Percentiles rank a stretch among this genome's conserved stretches.
phyloP scores from a whole-genome alignment of 2,797 vertebrate species.

The Oryzias dopingdopingensis region DNA sequence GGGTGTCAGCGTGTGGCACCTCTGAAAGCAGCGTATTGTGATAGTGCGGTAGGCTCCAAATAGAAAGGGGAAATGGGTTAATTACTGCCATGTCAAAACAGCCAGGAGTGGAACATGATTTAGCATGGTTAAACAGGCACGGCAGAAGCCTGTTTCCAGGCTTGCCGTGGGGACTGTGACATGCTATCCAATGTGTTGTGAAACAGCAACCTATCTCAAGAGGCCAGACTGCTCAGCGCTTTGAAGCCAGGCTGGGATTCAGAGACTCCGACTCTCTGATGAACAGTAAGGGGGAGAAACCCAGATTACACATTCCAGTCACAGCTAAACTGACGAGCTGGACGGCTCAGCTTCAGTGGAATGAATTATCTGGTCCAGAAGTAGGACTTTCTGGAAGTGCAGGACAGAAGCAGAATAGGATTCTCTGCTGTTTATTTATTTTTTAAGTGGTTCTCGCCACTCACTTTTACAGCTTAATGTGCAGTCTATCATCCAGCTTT shows the following conservation, averaged over 20 bases:
- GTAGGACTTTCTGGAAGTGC: slow-evolving; percentile 26
- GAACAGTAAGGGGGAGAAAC: slow-evolving; percentile 21
- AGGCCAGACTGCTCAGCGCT: slow-evolving; percentile 40
- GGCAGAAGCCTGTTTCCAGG: slow-evolving; percentile 41
- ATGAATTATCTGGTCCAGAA: slow-evolving; percentile 38
- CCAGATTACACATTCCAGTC: slow-evolving; percentile 45
- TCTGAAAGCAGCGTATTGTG: slow-evolving; percentile 25
- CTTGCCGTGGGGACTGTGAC: slow-evolving; percentile 38
- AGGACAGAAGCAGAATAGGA: not conserved
- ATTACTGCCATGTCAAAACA: slow-evolving; percentile 58
- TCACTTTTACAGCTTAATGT: slow-evolving; percentile 21
- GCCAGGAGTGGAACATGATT: slow-evolving; percentile 53
- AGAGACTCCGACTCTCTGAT: slow-evolving; percentile 30
- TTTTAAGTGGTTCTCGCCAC: slow-evolving; percentile 10
- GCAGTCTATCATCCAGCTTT: slow-evolving; percentile 6
- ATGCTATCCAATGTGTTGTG: slow-evolving; percentile 40
- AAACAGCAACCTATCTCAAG: slow-evolving; percentile 56
- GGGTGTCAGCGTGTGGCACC: slow-evolving; percentile 23
- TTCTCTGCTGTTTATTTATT: slow-evolving; percentile 14
- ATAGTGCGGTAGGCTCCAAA: slow-evolving; percentile 31
- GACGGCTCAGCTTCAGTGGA: slow-evolving; percentile 34
- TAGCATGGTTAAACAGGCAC: slow-evolving; percentile 47
- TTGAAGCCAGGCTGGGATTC: slow-evolving; percentile 51
- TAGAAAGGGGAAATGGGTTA: slow-evolving; percentile 52
- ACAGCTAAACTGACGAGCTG: slow-evolving; percentile 44